Evolutionary conservation across 2,113 vertebrate species (phyloP).

Genomic region (Pollachius pollachius): DNA sequence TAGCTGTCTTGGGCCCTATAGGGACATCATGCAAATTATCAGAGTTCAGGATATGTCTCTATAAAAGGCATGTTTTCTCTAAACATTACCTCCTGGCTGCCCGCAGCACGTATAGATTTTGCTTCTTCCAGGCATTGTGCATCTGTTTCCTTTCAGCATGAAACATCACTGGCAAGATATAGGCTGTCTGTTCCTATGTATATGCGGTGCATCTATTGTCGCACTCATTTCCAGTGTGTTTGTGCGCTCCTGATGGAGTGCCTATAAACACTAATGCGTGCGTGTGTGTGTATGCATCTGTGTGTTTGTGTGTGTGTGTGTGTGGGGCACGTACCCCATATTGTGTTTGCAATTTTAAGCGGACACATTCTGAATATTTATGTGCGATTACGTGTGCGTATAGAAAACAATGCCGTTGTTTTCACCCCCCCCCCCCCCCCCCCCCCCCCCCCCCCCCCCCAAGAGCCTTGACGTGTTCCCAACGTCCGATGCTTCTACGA

Average conservation of each 20-base stretch:
- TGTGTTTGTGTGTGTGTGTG: constrained; percentile 21
- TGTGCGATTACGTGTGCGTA: not conserved
- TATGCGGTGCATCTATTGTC: constrained; percentile 8
- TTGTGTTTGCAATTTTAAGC: too few relatives aligned
- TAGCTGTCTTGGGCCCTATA: constrained; percentile 34
- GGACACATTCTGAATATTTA: not conserved
- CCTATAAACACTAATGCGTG: not conserved
- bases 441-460: constrained; percentile 2
- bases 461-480: not conserved
- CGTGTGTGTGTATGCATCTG: constrained; percentile 12
- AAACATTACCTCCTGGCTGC: constrained; percentile 50
- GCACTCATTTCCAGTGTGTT: not conserved
- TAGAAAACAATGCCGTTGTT: constrained; percentile 1
- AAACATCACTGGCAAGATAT: constrained; percentile 44
- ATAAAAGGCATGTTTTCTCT: constrained; percentile 50
- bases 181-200: constrained; percentile 22
- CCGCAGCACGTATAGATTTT: constrained; percentile 25
- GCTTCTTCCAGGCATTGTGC: constrained; percentile 63
- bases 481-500: constrained; percentile 16
- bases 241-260: constrained; percentile 17
- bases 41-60: constrained; percentile 42
- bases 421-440: constrained; percentile 12
- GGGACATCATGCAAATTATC: constrained; percentile 48
- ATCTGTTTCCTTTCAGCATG: constrained; percentile 54
- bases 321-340: not conserved